Percentiles rank a stretch among this genome's conserved stretches.
Evolutionary conservation across 2,113 vertebrate species (phyloP).

Genomic region (Amphiprion percula): DNA sequence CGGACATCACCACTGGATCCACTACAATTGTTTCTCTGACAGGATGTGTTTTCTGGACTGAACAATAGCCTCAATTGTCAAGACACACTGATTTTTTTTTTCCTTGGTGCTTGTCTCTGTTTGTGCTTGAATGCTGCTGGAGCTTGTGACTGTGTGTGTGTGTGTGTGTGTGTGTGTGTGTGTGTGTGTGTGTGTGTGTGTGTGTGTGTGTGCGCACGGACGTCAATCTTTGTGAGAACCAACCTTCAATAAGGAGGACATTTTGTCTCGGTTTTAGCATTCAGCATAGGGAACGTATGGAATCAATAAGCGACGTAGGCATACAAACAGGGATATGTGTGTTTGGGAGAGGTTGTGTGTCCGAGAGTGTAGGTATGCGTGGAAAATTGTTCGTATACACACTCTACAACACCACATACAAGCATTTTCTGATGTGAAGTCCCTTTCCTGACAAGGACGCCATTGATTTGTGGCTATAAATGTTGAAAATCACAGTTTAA

Average conservation of each 20-base stretch:
- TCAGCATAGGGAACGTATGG: background rate
- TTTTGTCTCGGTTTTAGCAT: background rate
- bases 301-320: background rate
- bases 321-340: background rate
- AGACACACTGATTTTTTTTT: constrained; percentile 20
- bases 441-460: background rate
- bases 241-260: background rate
- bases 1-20: constrained; percentile 44
- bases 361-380: background rate
- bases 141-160: constrained; percentile 60
- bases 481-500: background rate
- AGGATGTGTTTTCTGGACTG: constrained; percentile 50
- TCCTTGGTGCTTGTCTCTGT: constrained; percentile 65
- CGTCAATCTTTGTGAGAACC: constrained; percentile 18
- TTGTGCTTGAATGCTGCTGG: constrained; percentile 55
- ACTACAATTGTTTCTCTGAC: constrained; percentile 43
- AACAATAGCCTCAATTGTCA: constrained; percentile 73
- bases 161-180: constrained; percentile 38
- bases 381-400: background rate
- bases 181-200: constrained; percentile 42
- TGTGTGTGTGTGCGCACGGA: constrained; percentile 23
- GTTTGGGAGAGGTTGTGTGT: constrained; percentile 9
- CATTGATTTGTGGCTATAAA: background rate
- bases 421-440: background rate
- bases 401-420: background rate